Evolutionary conservation across 2,888 invertebrate genomes (phyloP).

Genomic region (Halictus quadricinctus): DNA sequence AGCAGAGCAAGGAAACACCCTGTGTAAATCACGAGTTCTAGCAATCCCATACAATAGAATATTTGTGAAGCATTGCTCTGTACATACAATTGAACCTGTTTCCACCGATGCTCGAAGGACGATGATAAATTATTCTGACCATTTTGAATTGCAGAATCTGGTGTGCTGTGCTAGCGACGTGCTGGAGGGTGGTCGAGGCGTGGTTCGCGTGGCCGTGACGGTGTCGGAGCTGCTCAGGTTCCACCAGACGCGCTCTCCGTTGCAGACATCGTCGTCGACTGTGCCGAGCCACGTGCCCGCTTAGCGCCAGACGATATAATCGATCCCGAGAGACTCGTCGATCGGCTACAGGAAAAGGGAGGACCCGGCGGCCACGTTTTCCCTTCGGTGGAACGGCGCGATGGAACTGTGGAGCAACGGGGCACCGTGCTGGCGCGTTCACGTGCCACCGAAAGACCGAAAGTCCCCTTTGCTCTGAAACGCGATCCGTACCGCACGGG

Average conservation of each 20-base stretch:
- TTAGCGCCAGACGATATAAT: constrained; percentile 75
- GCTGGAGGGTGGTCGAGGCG: constrained; percentile 94
- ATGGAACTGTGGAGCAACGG: constrained; percentile 5
- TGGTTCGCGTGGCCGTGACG: constrained; percentile 94
- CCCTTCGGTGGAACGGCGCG: neutral
- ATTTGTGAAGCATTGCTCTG: neutral
- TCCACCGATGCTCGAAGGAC: neutral
- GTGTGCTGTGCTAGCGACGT: constrained; percentile 96
- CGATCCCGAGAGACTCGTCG: constrained; percentile 16
- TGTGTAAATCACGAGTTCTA: neutral
- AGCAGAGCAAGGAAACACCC: no score
- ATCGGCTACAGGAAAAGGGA: neutral
- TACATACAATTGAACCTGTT: neutral
- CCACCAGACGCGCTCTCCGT: constrained; percentile 83
- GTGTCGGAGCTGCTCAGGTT: constrained; percentile 92
- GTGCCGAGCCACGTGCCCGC: constrained; percentile 75
- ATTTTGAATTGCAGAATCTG: constrained; percentile 87
- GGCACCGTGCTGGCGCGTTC: constrained; percentile 3
- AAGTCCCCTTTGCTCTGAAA: neutral
- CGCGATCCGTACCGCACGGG: neutral
- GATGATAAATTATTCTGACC: constrained; percentile 16
- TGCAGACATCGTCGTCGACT: constrained; percentile 72
- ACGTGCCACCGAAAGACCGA: neutral
- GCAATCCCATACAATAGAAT: neutral
- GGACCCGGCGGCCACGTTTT: constrained; percentile 3